These are phyloP conservation scores for Nomada hirtipes DNA, from an alignment of 2,888 invertebrate genomes.

Conservation along the genomic window DNA sequence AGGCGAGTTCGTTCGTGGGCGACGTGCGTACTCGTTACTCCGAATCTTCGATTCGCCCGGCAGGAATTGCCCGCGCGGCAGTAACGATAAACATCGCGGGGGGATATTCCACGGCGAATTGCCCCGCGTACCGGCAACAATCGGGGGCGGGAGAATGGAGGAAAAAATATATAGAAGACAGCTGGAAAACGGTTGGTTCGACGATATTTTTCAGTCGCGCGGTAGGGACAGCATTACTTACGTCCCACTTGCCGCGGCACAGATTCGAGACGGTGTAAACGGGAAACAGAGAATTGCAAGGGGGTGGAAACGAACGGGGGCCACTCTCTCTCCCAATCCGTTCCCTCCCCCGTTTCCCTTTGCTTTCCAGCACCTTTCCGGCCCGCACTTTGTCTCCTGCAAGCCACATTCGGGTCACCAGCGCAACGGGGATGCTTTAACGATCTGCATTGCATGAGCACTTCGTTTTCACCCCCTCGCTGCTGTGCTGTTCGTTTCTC, in stretches of 20 bases:
- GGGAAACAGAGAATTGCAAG: slow-evolving; percentile 62
- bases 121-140: background rate
- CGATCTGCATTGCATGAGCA: slow-evolving; percentile 77
- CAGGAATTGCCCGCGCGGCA: slow-evolving; percentile 15
- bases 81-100: slow-evolving; percentile 45
- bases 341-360: slow-evolving; percentile 56
- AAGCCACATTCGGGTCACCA: slow-evolving; percentile 76
- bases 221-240: slow-evolving; percentile 32
- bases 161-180: background rate
- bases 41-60: slow-evolving; percentile 23
- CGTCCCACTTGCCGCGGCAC: slow-evolving; percentile 50
- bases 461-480: slow-evolving; percentile 48
- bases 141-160: background rate
- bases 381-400: slow-evolving; percentile 67
- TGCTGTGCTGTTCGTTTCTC: slow-evolving; percentile 38
- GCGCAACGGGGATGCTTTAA: slow-evolving; percentile 71
- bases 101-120: slow-evolving; percentile 13
- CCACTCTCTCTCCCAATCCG: slow-evolving; percentile 44
- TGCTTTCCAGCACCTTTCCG: slow-evolving; percentile 55
- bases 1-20: background rate
- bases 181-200: slow-evolving; percentile 24
- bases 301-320: slow-evolving; percentile 60
- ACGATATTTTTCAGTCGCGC: slow-evolving; percentile 53
- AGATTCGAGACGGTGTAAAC: slow-evolving; percentile 61
- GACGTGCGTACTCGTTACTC: slow-evolving; percentile 15